Evolutionary conservation across 2,113 vertebrate genomes (phyloP).

Genomic region (Indicator indicator): DNA sequence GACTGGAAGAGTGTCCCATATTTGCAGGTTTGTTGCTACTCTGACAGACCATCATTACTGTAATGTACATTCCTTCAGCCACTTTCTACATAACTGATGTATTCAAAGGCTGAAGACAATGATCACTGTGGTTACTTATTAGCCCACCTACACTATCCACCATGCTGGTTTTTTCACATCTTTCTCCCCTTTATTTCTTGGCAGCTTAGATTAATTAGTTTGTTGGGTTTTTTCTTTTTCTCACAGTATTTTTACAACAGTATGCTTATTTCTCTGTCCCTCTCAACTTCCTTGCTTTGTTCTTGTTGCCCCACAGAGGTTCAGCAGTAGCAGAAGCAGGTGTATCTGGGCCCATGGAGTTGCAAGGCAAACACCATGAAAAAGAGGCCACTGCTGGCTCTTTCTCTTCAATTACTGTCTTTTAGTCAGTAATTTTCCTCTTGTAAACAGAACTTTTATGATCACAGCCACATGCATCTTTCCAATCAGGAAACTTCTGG

Average conservation of each 20-base stretch:
- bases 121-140: background rate
- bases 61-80: background rate
- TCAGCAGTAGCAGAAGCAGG: background rate
- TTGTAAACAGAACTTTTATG: background rate
- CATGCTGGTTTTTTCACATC: rapidly evolving
- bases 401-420: background rate
- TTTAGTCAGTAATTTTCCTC: background rate
- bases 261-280: background rate
- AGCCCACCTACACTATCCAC: background rate
- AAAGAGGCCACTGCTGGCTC: background rate
- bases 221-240: background rate
- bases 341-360: background rate
- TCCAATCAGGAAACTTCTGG: background rate
- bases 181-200: background rate
- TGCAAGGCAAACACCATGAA: background rate
- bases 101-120: background rate
- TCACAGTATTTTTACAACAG: background rate
- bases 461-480: background rate
- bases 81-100: background rate
- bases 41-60: background rate
- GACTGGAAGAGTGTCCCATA: background rate
- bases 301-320: background rate
- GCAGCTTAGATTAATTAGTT: background rate
- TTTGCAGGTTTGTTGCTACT: background rate
- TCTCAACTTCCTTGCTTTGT: background rate